Evolutionary conservation across 1,140 invertebrate genomes (phyloP), one percentile per base, ranked within the genome.

Genomic region (Muscidifurax raptorellus): DNA sequence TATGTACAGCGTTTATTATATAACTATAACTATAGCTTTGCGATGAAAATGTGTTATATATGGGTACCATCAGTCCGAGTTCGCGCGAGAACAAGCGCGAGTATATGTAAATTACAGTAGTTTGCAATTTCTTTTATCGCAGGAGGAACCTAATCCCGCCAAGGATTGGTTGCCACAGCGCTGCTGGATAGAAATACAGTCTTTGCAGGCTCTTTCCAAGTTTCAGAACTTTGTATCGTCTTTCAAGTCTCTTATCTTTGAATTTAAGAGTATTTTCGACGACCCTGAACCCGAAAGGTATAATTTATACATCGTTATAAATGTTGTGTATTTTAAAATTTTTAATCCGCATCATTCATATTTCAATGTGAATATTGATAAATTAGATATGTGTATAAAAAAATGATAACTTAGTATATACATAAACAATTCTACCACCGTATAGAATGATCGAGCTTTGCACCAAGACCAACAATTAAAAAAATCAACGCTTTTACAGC

Each of bases 131-230:
- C 9, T 82, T 74, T 82, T 10, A 22, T 75, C 66, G 1, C 86
- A 94, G 93, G 88, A 90, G 75, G n/a, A 85, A 5, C 32, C 88
- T 32, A 96, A 96, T 90, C 95, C 95, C 9, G 94, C 94, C 2
- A 89, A 93, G 1, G 90, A 93, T 32, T 96, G 95, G 95, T 89
- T 96, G 4, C 94, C 94, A 0, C 76, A 87, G 3, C 94, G 94
- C 88, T 93, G 94, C 2, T 96, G 95, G 95, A 93, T 94, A 87
- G 95, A 96, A 88, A 92, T 96, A 74, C 94, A 95, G 86, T 90
- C 95, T 7, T 85, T 95, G 15, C 91, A 92, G 69, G 87, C 87
- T 12, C 91, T 95, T 40, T 90, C 93, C 0, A 90, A 88, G 22
- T 96, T 95, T 90, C 66, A 90, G 13, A 85, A 90, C 1, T 94